Base-by-base conservation (phyloP, 2,113 vertebrate genomes). In the Rhinopomastus cyanomelas region DNA sequence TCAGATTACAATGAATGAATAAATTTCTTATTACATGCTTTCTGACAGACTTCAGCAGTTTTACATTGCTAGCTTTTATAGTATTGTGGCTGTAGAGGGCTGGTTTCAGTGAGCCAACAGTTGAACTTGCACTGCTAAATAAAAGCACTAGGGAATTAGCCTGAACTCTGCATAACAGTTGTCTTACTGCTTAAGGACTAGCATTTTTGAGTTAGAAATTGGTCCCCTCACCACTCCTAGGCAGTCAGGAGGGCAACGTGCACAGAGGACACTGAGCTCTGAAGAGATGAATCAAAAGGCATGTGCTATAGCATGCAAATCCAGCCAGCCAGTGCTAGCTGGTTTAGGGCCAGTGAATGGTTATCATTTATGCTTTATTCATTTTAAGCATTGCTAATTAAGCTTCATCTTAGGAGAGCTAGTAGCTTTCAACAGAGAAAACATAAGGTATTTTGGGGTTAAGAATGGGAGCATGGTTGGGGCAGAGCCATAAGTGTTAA, bases 281-380 rank as follows among this genome's bases (percentile, higher is more conserved):
- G 59, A 39, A 39, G 44, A 36, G 55, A 42, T 6, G 10, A 26
- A 17, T 8, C 6, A 19, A 52, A 51, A 25, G 80, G 21, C 18
- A 15, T 8, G 32, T 0, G 3, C 21, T 51, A 15, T 26, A 56
- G 25, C 0, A 0, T 15, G 16, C 29, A 86, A 44, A 64, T 8
- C 19, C 44, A 60, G 21, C 4, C 48, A 67, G 37, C 3, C 71
- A 53, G 37, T 14, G 19, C 29, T 69, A 71, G 23, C 7, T 32
- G 16, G 32, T 61, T 73, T 48, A 39, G 42, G 85, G 32, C 8
- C 15, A 57, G n/a, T 7, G 19, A 60, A 44, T 27, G 20, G 14
- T 39, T 64, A 21, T 34, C 4, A 19, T 25, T 78, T 42, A 16
- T 27, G 32, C 25, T 71, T 84, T 62, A 32, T 16, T 81, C 10